These are phyloP conservation scores for Haemorhous mexicanus DNA, from an alignment of 2,113 vertebrate species.

Conservation along the genomic window DNA sequence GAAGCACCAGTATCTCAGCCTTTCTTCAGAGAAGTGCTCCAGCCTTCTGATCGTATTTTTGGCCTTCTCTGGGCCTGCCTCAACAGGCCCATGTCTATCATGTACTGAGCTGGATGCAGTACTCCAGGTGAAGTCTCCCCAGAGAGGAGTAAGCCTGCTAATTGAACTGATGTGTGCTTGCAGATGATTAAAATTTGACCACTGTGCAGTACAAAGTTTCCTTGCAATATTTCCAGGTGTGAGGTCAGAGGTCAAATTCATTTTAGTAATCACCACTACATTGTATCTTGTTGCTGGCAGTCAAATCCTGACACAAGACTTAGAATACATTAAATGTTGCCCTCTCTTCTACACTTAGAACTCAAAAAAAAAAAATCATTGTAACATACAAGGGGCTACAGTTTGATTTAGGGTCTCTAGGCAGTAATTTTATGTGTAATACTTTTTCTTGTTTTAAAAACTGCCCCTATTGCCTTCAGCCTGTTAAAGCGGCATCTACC, in stretches of 20 bases:
- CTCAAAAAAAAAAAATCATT: neutral
- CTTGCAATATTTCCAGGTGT: neutral
- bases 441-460: neutral
- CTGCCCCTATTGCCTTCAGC: neutral
- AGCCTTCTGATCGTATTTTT: neutral
- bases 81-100: neutral
- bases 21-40: neutral
- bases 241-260: neutral
- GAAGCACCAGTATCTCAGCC: neutral
- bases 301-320: neutral
- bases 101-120: neutral
- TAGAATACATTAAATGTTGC: neutral
- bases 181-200: neutral
- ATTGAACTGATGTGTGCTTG: neutral
- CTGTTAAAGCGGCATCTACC: neutral
- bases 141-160: neutral
- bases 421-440: neutral
- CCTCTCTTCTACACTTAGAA: neutral
- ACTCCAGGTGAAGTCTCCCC: neutral
- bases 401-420: neutral
- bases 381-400: fast-evolving
- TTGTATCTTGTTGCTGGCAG: neutral
- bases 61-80: neutral
- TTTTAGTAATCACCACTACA: neutral
- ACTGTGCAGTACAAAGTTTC: neutral